Conservation (phyloP, 2,888 invertebrate genomes). For the Eupithecia insigniata region DNA sequence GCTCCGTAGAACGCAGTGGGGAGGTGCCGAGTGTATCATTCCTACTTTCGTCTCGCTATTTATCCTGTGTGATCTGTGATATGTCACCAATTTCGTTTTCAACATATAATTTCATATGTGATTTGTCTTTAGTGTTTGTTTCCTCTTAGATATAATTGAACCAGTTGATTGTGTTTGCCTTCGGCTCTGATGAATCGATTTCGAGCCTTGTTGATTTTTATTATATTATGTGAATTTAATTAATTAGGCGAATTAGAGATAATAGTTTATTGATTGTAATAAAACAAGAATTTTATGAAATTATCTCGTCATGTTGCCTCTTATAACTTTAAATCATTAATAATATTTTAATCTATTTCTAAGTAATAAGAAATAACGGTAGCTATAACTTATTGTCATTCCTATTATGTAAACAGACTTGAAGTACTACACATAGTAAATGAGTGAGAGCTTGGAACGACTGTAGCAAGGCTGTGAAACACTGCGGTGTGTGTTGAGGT, state of each 20-base stretch:
- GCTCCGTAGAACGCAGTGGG: constrained; percentile 44
- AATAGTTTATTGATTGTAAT: constrained; percentile 19
- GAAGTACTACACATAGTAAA: constrained; percentile 57
- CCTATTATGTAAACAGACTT: constrained; percentile 72
- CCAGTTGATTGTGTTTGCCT: constrained; percentile 30
- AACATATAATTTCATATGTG: constrained; percentile 30
- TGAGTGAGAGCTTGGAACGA: constrained; percentile 77
- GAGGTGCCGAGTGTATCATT: constrained; percentile 41
- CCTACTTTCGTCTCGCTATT: constrained; percentile 50
- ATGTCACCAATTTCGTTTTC: constrained; percentile 49
- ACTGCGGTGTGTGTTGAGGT: constrained; percentile 67
- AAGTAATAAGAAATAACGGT: constrained; percentile 52
- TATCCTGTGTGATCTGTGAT: constrained; percentile 66
- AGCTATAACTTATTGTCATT: constrained; percentile 71
- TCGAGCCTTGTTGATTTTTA: constrained; percentile 32
- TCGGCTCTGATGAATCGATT: constrained; percentile 33
- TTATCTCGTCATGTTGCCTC: constrained; percentile 30
- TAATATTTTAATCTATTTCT: constrained; percentile 32
- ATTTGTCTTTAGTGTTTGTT: constrained; percentile 29
- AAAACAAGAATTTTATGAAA: constrained; percentile 40
- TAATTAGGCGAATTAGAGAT: constrained; percentile 21
- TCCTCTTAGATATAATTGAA: constrained; percentile 28
- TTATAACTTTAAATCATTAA: constrained; percentile 31
- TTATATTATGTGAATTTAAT: constrained; percentile 29
- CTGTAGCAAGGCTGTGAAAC: constrained; percentile 82